Percentiles rank a stretch among this genome's conserved stretches.
These are phyloP conservation scores for Podargus strigoides DNA, from an alignment of 2,797 vertebrate species.

Conservation along the genomic window DNA sequence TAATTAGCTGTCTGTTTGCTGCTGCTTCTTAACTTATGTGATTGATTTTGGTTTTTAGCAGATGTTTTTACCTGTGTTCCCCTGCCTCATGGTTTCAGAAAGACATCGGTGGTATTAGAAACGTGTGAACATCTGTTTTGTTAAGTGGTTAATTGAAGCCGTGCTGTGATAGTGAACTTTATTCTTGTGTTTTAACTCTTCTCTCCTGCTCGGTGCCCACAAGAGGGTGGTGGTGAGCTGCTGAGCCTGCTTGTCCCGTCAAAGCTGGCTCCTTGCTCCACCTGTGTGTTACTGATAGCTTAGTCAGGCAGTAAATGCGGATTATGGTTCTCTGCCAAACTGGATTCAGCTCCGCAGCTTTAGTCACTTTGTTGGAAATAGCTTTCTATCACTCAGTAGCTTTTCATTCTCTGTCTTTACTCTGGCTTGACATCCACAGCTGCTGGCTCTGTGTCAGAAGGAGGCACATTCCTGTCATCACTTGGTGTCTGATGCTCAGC, in stretches of 20 bases:
- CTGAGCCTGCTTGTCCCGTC: accelerated
- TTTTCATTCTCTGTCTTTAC: background rate
- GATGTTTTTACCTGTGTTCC: background rate
- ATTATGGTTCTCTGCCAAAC: background rate
- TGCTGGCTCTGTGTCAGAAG: background rate
- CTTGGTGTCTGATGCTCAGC: background rate
- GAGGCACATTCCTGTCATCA: background rate
- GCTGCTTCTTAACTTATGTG: background rate
- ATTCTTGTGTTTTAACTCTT: background rate
- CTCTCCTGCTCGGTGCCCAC: background rate
- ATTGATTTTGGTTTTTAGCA: background rate
- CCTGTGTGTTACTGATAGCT: accelerated
- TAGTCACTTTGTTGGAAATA: background rate
- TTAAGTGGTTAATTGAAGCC: background rate
- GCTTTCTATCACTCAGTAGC: background rate
- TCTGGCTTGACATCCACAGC: background rate
- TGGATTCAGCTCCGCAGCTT: background rate
- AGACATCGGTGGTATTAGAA: background rate
- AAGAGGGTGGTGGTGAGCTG: constrained; percentile 8
- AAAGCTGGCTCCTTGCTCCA: background rate
- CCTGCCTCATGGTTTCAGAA: background rate
- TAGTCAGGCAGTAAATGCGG: background rate
- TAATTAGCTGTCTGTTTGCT: background rate
- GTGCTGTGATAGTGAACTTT: background rate
- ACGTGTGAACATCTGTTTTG: background rate